phyloP scores from a whole-genome alignment of 1,140 invertebrate species.

The Rhizoglyphus robini region DNA sequence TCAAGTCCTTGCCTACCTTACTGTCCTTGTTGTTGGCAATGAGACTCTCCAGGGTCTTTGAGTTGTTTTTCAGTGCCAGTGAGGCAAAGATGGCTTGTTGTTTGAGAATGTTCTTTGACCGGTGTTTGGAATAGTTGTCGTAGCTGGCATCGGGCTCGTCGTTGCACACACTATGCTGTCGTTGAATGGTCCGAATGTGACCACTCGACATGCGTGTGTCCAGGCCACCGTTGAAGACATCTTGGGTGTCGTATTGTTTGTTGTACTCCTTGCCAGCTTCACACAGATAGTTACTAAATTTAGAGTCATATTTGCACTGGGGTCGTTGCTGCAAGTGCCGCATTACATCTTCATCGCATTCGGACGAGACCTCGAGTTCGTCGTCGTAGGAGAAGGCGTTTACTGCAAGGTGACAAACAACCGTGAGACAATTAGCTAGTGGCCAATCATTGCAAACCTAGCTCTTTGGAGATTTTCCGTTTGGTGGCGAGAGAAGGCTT shows the following conservation, averaged over 20 bases:
- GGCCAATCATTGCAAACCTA: too few species aligned
- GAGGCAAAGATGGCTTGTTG: constrained; percentile 13
- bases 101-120: constrained; percentile 1
- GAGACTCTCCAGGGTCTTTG: neutral
- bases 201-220: neutral
- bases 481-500: constrained; percentile 37
- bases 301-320: neutral
- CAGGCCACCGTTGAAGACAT: neutral
- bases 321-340: neutral
- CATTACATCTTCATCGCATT: constrained; percentile 47
- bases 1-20: constrained; percentile 35
- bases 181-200: neutral
- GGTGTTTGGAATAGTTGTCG: neutral
- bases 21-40: neutral
- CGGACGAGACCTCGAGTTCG: constrained; percentile 49
- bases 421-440: too few species aligned
- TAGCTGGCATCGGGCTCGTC: neutral
- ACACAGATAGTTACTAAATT: constrained; percentile 3
- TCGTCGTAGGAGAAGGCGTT: constrained; percentile 42
- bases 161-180: neutral
- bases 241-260: neutral
- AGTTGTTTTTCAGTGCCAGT: constrained; percentile 1
- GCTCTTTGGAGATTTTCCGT: constrained; percentile 31
- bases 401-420: too few species aligned
- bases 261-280: neutral